Conservation (phyloP, 2,113 vertebrate species). For the Turdus rufiventris region DNA sequence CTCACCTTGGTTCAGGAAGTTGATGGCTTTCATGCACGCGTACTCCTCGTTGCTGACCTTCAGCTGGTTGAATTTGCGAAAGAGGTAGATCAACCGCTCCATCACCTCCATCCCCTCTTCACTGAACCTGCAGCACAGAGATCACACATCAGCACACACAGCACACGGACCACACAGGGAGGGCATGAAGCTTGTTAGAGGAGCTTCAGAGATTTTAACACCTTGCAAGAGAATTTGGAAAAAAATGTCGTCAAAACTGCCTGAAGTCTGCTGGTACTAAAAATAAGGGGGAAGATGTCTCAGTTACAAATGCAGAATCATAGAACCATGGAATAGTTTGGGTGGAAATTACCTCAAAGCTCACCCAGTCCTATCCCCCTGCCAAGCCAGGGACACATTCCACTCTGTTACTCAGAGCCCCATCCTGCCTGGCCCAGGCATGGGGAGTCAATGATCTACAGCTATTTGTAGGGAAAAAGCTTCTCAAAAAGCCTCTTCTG, state of each 20-base stretch:
- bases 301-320: not conserved
- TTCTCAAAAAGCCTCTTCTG: not conserved
- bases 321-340: not conserved
- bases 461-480: not conserved
- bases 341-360: not conserved
- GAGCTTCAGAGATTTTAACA: not conserved
- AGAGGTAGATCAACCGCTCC: constrained; percentile 95
- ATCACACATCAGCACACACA: not conserved
- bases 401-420: not conserved
- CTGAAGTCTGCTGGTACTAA: not conserved
- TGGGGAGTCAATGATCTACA: not conserved
- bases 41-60: constrained; percentile 99
- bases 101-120: constrained; percentile 99
- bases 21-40: constrained; percentile 98
- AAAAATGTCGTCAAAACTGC: not conserved
- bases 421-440: not conserved
- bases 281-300: not conserved
- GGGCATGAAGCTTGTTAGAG: not conserved
- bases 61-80: constrained; percentile 92
- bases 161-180: accelerated
- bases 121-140: constrained; percentile 78
- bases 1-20: constrained; percentile 98
- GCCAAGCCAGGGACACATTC: not conserved
- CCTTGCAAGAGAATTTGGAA: not conserved
- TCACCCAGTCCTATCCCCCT: not conserved